Evolutionary conservation across 1,140 invertebrate species (phyloP), one percentile per base, ranked within the genome.

Genomic region (Ips typographus): DNA sequence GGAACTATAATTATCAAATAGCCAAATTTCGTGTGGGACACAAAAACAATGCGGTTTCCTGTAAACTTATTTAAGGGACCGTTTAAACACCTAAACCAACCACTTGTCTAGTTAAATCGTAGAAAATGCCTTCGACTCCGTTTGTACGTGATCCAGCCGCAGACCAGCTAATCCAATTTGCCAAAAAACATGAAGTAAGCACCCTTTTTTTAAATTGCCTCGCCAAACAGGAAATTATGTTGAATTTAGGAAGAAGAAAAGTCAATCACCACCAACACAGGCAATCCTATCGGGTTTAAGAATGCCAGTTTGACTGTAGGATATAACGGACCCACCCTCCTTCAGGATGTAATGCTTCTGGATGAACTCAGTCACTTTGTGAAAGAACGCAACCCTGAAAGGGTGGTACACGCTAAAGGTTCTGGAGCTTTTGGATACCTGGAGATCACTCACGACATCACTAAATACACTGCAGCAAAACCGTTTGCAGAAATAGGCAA

Each of bases 381-480:
- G 79, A 86, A 96, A 44, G 98, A 99, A 80, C 85, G 98, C 63
- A 98, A 99, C 75, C 96, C 97, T 0, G 97, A 99, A 81, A 86
- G 97, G 77, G 96, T 98, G 1, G 97, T 98, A 0, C 96, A 99
- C 82, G 97, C 96, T 1, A 98, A 98, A 83, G 97, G 96, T 75
- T 94, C 92, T 63, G 96, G 95, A 74, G 97, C 96, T 8, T 98
- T 98, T 84, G 97, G 97, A 1, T 96, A 96, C 78, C 97, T 98
- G 80, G 95, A 98, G 81, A 88, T 92, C 0, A 95, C 92, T 1
- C 88, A 94, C 77, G 91, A 94, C 76, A 92, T 95, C 42, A 86
- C 85, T 2, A 85, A 88, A 71, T 95, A 94, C 74, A 86, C 84
- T 72, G 93, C 92, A 76, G 94, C 94, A 1, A 88, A 88, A 69